Evolutionary conservation across 1,140 invertebrate species (phyloP), one percentile per base, ranked within the genome.

Genomic region (Atta texana): DNA sequence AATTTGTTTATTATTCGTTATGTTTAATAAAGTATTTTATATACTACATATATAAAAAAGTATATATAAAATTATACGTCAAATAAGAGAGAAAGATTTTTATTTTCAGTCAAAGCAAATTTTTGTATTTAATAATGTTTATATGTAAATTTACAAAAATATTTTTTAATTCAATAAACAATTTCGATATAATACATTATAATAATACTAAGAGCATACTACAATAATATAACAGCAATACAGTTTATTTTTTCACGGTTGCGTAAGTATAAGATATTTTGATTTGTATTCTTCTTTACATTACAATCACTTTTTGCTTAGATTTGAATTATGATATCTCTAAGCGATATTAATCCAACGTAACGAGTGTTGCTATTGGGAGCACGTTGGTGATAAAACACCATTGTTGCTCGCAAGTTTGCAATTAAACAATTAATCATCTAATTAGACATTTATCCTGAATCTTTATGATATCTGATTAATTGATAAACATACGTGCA

Each of bases 351-450:
- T 84, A 88, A 85, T 75, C 44, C 85, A 78, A 78, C 61, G 28
- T 84, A 81, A 57, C 53, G 21, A 49, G 75, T 93, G 92, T 93
- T 94, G 90, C 88, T 76, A 76, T 88, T 87, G 49, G 63, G 81
- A 88, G 86, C 91, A 93, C 92, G 91, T 88, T n/a, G 24, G 74
- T 89, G 93, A 93, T 94, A 94, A 93, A 90, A 63, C 44, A 68
- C 88, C 91, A 91, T 92, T 92, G 88, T 92, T 91, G 72, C 59
- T 31, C 59, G 49, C 64, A 68, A 87, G 86, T 84, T 71, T 71
- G 76, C 91, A 92, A 93, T 93, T 91, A 89, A 86, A 92, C 92
- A 91, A 94, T 94, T 94, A 94, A 93, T 94, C 93, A 92, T 94
- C 85, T 89, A 93, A 94, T 94, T 93, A 92, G 89, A 88, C 92